These are phyloP conservation scores for Ditylenchus weischeri DNA, from an alignment of 2,888 invertebrate genomes.

Conservation along the genomic window DNA sequence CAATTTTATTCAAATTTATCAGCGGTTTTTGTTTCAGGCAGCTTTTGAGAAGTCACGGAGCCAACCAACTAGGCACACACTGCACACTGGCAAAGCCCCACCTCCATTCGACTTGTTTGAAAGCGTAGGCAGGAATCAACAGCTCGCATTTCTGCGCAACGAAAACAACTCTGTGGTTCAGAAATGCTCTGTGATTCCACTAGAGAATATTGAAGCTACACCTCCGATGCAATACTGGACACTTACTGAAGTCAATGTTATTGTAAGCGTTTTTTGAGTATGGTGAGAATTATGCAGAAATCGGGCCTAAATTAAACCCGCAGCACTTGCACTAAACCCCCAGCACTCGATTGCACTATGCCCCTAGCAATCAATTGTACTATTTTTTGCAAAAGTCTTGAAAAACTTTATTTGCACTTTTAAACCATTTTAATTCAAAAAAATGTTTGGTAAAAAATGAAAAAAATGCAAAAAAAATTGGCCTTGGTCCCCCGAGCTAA, in stretches of 20 bases:
- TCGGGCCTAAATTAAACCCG: too few relatives aligned
- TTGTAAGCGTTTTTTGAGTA: constrained; percentile 20
- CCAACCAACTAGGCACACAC: background rate
- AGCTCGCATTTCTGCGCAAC: constrained; percentile 16
- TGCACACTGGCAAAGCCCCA: constrained; percentile 11
- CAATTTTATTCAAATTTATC: too few relatives aligned
- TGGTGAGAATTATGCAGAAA: background rate
- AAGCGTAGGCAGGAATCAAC: constrained; percentile 10
- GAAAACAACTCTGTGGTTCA: constrained; percentile 13
- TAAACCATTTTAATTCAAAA: too few relatives aligned
- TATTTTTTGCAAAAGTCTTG: too few relatives aligned
- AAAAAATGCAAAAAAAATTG: too few relatives aligned
- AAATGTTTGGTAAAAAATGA: too few relatives aligned
- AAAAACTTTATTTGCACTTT: too few relatives aligned
- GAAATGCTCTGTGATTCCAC: constrained; percentile 24
- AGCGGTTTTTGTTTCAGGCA: constrained; percentile 10
- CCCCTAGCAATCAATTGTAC: too few relatives aligned
- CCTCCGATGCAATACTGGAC: constrained; percentile 42
- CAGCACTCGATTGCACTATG: too few relatives aligned
- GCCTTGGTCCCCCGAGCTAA: too few relatives aligned
- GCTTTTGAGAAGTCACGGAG: constrained; percentile 16
- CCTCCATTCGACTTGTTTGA: constrained; percentile 13
- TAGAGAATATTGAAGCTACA: constrained; percentile 28
- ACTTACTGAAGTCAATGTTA: constrained; percentile 38
- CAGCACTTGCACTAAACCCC: too few relatives aligned